Conservation (phyloP, 2,888 invertebrate species). For the Temnothorax rugatulus region DNA sequence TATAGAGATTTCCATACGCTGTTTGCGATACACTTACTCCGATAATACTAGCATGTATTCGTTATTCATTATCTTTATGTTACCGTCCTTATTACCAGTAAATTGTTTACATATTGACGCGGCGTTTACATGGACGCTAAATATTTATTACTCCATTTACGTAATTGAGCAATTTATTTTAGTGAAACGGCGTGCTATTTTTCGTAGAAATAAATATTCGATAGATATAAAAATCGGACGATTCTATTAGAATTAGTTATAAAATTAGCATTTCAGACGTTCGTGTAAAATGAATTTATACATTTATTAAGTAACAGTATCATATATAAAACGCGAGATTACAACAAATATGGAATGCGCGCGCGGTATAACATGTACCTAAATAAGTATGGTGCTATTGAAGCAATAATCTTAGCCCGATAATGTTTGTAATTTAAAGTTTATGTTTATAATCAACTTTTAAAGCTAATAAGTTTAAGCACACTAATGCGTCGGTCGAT, state of each 20-base stretch:
- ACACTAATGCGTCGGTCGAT: conserved; percentile 7
- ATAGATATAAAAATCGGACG: neutral
- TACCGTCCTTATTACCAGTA: neutral
- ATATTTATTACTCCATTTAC: conserved; percentile 33
- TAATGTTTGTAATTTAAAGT: neutral
- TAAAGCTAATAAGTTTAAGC: conserved; percentile 19
- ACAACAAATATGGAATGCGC: neutral
- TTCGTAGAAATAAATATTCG: neutral
- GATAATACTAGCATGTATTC: conserved; percentile 54
- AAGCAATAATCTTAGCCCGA: neutral
- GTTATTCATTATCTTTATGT: conserved; percentile 29
- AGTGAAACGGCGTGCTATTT: neutral
- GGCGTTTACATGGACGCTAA: neutral
- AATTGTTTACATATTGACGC: conserved; percentile 5
- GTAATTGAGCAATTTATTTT: conserved; percentile 23
- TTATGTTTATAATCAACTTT: conserved; percentile 30
- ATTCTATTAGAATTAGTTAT: neutral
- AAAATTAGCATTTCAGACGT: neutral
- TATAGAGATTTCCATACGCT: conserved; percentile 43
- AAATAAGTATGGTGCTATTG: neutral
- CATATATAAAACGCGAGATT: neutral
- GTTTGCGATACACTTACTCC: conserved; percentile 33
- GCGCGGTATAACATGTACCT: neutral
- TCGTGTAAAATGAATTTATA: neutral
- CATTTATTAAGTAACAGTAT: neutral